A percentile compares a stretch with the other conserved stretches of the same genome.
phyloP scores from a whole-genome alignment of 1,140 invertebrate species.

The Calosoma granatense region DNA sequence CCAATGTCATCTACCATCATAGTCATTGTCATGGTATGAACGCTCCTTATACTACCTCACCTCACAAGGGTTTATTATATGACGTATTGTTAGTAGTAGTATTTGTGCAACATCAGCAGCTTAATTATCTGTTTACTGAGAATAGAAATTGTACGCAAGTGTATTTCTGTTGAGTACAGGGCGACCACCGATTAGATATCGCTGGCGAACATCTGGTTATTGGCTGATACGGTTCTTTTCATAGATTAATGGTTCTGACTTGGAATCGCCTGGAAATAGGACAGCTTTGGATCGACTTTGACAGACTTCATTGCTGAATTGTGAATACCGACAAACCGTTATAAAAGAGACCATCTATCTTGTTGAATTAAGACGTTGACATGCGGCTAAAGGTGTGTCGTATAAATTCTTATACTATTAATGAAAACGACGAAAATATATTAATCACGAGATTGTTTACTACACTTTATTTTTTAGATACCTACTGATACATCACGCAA shows the following conservation, averaged over 20 bases:
- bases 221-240: conserved; percentile 6
- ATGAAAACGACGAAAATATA: conserved; percentile 2
- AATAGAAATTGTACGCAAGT: no score
- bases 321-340: conserved; percentile 7
- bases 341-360: conserved; percentile 5
- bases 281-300: conserved; percentile 8
- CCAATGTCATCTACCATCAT: no score
- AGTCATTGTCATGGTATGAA: no score
- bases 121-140: no score
- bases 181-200: background rate
- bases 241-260: conserved; percentile 3
- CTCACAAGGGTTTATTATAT: no score
- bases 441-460: background rate
- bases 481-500: background rate
- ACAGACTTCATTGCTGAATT: conserved; percentile 7
- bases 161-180: no score
- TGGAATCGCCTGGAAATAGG: conserved; percentile 1
- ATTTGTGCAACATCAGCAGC: no score
- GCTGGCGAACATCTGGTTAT: conserved; percentile 3
- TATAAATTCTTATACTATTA: conserved; percentile 9
- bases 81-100: no score
- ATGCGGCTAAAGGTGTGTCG: conserved; percentile 3
- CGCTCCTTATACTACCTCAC: no score
- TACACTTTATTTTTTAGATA: background rate
- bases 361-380: conserved; percentile 9